Conservation (phyloP, 2,113 vertebrate genomes). For the Procapra przewalskii region DNA sequence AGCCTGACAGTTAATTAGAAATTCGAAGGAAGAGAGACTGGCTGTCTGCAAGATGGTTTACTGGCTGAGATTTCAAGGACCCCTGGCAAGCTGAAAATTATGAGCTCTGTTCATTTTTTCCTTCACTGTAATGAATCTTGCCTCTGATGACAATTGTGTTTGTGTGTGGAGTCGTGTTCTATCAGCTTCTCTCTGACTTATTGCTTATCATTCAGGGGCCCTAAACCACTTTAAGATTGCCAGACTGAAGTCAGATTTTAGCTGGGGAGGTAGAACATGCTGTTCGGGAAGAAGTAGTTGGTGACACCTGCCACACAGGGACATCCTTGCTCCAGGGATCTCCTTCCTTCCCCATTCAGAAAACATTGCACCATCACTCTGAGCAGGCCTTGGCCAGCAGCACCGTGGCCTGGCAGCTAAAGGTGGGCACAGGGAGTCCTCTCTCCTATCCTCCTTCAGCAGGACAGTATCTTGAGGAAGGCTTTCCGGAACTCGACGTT, state of each 20-base stretch:
- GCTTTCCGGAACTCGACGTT: slow-evolving; percentile 93
- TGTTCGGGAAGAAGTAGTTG: slow-evolving; percentile 6
- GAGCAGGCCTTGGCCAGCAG: background rate
- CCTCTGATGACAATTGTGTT: slow-evolving; percentile 11
- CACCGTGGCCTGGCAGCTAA: background rate
- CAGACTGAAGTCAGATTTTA: slow-evolving; percentile 36
- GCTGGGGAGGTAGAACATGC: slow-evolving; percentile 38
- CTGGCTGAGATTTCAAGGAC: slow-evolving; percentile 52
- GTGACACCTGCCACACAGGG: background rate
- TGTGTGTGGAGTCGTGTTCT: background rate
- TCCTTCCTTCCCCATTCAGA: background rate
- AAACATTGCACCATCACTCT: background rate
- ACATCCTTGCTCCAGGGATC: background rate
- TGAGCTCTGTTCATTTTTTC: slow-evolving; percentile 39
- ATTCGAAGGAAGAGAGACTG: background rate
- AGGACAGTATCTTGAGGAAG: slow-evolving; percentile 94
- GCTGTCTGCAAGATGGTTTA: slow-evolving; percentile 13
- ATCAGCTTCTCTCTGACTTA: slow-evolving; percentile 51
- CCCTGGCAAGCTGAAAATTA: slow-evolving; percentile 23
- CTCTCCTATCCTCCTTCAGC: slow-evolving; percentile 74
- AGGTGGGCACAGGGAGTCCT: background rate
- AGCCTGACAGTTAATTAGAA: slow-evolving; percentile 34
- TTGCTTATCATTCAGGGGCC: slow-evolving; percentile 32
- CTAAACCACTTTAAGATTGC: background rate
- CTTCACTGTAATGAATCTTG: slow-evolving; percentile 21